Base-by-base conservation (phyloP, 1,140 invertebrate genomes). In the Glossosoma conforme region DNA sequence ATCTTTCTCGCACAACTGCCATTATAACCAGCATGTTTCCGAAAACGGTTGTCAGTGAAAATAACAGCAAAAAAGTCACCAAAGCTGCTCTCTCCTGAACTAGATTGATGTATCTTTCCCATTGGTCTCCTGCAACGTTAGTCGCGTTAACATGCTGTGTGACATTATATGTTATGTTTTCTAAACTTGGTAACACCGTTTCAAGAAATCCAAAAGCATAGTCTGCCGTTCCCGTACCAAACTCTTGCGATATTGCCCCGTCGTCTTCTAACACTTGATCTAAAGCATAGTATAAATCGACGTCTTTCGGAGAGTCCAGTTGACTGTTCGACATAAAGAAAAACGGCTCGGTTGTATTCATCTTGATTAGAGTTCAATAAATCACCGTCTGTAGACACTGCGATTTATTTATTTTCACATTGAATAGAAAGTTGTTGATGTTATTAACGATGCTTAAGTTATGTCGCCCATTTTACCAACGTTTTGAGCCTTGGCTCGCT, bases 1-100 rank as follows among this genome's bases (percentile, higher is more conserved):
- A 84, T 36, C 93, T 75, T 67, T 98, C 94, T 32, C 91, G 75
- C 24, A 87, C 84, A 6, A 99, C 96, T 18, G 91, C 91, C 52
- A 97, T 65, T 38, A 98, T 97, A 3, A 98, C 95, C 15, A 99
- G 79, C 54, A 94, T 87, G 69, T 98, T 98, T 32, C 95, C 95
- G 68, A 98, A 97, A 0, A 98, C 85, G 0, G 94, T 97, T 32
- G 95, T 86, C 51, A 95, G 76, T 0, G 93, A 93, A 63, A 98
- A 93, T 11, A 97, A 72, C 36, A 96, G 78, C 6, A 97, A 75
- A 49, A 94, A 88, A 2, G 84, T 82, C 64, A 93, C 85, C 3
- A 91, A 80, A 5, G 89, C 69, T 1, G 85, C 80, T 17, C 89
- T 85, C 44, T 93, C 87, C 48, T 67, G 66, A 1, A 74, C 62